Evolutionary conservation across 2,888 invertebrate species (phyloP).

Genomic region (Ametastegia equiseti): DNA sequence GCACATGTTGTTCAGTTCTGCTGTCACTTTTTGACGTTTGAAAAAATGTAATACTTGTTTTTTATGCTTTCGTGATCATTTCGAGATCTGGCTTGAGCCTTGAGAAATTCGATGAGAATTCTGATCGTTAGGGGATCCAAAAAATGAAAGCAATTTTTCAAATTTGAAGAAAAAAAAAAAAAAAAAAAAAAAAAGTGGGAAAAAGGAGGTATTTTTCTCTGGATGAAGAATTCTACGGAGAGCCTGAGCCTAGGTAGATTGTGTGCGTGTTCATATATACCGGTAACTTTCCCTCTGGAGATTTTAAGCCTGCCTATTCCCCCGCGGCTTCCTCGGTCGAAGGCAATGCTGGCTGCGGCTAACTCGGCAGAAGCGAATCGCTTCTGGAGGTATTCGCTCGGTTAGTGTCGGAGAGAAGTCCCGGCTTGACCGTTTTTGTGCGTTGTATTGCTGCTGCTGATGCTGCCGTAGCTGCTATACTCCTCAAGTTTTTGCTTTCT

Average conservation of each 20-base stretch:
- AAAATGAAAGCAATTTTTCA: too few species aligned
- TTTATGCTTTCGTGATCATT: neutral
- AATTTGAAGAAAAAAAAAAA: neutral
- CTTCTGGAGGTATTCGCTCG: slow-evolving; percentile 45
- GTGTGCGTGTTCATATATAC: neutral
- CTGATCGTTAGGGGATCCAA: neutral
- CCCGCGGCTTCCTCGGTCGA: neutral
- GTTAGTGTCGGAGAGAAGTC: slow-evolving; percentile 30
- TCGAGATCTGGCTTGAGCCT: neutral
- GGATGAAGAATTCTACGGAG: neutral
- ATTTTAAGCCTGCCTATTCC: slow-evolving; percentile 28
- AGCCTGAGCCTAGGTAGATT: neutral
- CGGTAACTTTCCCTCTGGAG: slow-evolving; percentile 44
- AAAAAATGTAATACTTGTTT: neutral
- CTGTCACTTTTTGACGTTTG: neutral
- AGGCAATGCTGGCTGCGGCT: slow-evolving; percentile 43
- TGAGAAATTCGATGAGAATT: neutral
- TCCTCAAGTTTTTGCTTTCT: neutral
- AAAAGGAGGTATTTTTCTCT: neutral
- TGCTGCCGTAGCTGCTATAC: too few species aligned
- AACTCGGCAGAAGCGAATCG: slow-evolving; percentile 44
- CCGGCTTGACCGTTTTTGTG: slow-evolving; percentile 24
- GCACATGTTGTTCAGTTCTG: neutral
- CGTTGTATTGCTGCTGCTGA: neutral
- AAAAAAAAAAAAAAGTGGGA: neutral